Conservation (phyloP, 2,888 invertebrate species). For the Meganola albula region DNA sequence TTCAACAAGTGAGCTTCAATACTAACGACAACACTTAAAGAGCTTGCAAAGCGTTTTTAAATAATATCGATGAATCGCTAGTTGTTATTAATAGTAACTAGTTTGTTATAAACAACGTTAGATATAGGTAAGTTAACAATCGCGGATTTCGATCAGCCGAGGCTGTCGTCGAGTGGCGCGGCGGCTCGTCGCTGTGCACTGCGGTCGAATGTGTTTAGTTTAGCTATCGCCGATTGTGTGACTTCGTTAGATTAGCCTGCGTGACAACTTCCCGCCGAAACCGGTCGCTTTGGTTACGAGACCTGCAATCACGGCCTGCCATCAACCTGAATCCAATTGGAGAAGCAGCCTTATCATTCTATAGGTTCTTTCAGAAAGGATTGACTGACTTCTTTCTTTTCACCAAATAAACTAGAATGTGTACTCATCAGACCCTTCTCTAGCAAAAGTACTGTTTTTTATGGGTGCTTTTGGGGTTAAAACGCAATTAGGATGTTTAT, state of each 20-base stretch:
- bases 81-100: constrained; percentile 12
- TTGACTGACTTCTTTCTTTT: no score
- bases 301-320: no score
- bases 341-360: no score
- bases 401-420: no score
- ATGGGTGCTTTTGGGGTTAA: no score
- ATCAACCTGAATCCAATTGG: no score
- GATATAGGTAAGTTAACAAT: no score
- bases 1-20: constrained; percentile 11
- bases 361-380: no score
- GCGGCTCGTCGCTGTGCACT: constrained; percentile 69
- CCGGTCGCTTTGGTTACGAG: constrained; percentile 65
- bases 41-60: not conserved
- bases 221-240: constrained; percentile 25
- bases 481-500: no score
- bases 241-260: constrained; percentile 27
- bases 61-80: not conserved
- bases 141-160: constrained; percentile 58
- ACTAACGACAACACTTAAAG: constrained; percentile 10
- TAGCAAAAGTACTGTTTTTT: no score
- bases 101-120: constrained; percentile 29
- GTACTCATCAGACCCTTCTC: no score
- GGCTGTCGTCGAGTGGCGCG: constrained; percentile 63
- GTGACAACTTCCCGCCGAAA: constrained; percentile 68
- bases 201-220: constrained; percentile 63